Conservation (phyloP, 2,888 invertebrate species). For the Leptinotarsa juncta region DNA sequence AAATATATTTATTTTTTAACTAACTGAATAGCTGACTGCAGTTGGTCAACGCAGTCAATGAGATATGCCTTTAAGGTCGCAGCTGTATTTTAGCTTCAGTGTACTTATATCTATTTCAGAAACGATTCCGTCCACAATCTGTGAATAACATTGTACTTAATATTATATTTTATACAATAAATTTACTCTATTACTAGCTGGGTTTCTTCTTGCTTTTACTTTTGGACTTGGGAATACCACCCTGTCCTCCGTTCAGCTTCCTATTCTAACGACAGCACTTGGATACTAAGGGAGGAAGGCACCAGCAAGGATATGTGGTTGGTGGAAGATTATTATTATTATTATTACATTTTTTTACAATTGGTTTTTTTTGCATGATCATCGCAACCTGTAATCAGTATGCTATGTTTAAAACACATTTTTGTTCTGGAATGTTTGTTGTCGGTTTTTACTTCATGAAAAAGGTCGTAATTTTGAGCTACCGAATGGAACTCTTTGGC, state of each 20-base stretch:
- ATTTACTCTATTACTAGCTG: conserved; percentile 29
- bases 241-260: neutral
- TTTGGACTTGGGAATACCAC: neutral
- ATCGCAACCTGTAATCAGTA: neutral
- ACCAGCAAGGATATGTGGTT: neutral
- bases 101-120: conserved; percentile 31
- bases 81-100: neutral
- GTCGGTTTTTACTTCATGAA: too few species aligned
- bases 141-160: conserved; percentile 44
- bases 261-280: neutral
- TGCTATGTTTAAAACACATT: too few species aligned
- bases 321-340: conserved; percentile 17
- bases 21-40: too few species aligned
- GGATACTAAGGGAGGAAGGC: neutral
- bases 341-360: conserved; percentile 4
- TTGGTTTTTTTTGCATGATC: neutral
- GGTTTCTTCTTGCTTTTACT: conserved; percentile 18
- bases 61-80: neutral
- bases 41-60: neutral
- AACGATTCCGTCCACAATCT: conserved; percentile 45
- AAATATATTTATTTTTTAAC: too few species aligned
- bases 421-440: too few species aligned
- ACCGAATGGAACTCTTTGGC: too few species aligned
- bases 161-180: conserved; percentile 41
- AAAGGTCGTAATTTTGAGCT: too few species aligned